Conservation (phyloP, 2,797 vertebrate species). For the Malurus leucopterus region DNA sequence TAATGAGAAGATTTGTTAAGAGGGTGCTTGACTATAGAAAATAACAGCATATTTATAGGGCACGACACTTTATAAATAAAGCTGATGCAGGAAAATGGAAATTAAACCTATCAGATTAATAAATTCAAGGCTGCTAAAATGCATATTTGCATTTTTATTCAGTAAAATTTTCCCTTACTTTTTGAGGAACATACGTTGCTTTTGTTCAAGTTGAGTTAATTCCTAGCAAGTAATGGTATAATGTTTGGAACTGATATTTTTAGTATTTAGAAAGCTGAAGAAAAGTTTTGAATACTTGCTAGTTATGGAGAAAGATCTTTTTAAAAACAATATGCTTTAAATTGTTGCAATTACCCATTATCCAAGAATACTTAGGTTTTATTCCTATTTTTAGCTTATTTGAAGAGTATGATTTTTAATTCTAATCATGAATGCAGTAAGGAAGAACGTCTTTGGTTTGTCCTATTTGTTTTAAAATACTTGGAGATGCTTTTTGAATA, state of each 20-base stretch:
- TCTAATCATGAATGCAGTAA: background rate
- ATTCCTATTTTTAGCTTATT: background rate
- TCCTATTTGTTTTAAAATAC: background rate
- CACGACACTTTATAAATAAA: slow-evolving; percentile 99
- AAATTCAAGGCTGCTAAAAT: slow-evolving; percentile 92
- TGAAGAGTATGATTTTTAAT: background rate
- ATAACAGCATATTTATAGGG: slow-evolving; percentile 97
- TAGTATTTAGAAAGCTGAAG: background rate
- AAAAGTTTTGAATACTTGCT: background rate
- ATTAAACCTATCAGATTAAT: slow-evolving; percentile 99
- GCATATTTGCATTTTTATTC: slow-evolving; percentile 96
- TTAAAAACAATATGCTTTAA: background rate
- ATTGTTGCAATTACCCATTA: background rate
- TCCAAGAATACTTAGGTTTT: background rate
- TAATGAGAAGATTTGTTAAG: slow-evolving; percentile 99
- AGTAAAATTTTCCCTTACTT: slow-evolving; percentile 84
- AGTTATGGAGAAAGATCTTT: background rate
- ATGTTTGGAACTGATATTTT: background rate
- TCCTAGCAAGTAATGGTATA: slow-evolving; percentile 37
- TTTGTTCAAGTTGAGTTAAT: slow-evolving; percentile 58
- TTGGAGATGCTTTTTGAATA: background rate
- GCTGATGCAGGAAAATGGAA: slow-evolving; percentile 99
- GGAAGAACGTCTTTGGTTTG: background rate
- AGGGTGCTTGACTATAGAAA: slow-evolving; percentile 94
- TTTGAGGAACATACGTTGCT: slow-evolving; percentile 27